Conservation (phyloP, 2,113 vertebrate genomes). For the Nothobranchius kuhntae region DNA sequence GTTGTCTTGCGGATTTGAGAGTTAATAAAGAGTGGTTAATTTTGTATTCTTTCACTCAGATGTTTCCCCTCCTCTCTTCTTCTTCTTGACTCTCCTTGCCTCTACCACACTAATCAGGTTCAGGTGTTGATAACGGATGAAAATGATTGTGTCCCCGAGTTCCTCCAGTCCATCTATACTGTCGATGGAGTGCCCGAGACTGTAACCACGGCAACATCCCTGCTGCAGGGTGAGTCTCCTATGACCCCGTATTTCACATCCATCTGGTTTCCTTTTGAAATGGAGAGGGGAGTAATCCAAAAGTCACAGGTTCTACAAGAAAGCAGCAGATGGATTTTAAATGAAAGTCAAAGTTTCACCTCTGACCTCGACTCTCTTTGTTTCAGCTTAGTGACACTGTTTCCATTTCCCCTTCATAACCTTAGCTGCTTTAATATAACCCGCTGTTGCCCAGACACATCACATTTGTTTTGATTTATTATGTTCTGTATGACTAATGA, state of each 20-base stretch:
- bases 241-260: constrained; percentile 47
- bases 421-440: not conserved
- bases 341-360: not conserved
- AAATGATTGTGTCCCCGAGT: constrained; percentile 88
- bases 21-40: constrained; percentile 47
- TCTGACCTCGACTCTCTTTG: constrained; percentile 2
- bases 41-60: constrained; percentile 35
- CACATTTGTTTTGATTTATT: constrained; percentile 39
- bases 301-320: not conserved
- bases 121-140: constrained; percentile 87
- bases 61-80: not conserved
- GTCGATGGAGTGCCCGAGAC: constrained; percentile 87
- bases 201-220: constrained; percentile 87
- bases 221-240: constrained; percentile 84
- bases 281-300: constrained; percentile 13
- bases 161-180: constrained; percentile 88
- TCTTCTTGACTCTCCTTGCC: constrained; percentile 2
- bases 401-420: constrained; percentile 14
- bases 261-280: constrained; percentile 49
- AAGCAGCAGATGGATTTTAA: constrained; percentile 28
- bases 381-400: constrained; percentile 1
- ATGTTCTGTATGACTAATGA: constrained; percentile 29
- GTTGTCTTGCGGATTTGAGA: constrained; percentile 41
- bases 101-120: constrained; percentile 77
- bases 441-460: not conserved